These are phyloP conservation scores for Ptilodon capucinus DNA, from an alignment of 2,888 invertebrate species.

Conservation along the genomic window DNA sequence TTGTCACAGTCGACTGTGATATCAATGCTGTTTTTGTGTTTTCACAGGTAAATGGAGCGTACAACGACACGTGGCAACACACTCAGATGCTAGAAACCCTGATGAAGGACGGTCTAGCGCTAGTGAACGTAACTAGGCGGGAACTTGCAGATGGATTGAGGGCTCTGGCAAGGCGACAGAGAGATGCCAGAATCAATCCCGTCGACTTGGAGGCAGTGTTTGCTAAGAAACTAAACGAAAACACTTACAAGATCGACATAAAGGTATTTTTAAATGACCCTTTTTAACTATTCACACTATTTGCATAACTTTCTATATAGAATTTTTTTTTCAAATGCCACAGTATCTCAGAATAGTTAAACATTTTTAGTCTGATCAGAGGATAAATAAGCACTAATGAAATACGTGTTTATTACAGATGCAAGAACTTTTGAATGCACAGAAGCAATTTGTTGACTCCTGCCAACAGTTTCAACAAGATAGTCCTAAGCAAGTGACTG, in stretches of 20 bases:
- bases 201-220: conserved; percentile 66
- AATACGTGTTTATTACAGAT: conserved; percentile 67
- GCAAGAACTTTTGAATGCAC: conserved; percentile 83
- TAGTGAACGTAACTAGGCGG: conserved; percentile 78
- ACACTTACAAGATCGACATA: conserved; percentile 65
- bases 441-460: conserved; percentile 85
- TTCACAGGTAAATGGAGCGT: conserved; percentile 83
- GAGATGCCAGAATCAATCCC: conserved; percentile 61
- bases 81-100: conserved; percentile 71
- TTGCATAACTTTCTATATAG: too few species aligned
- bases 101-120: conserved; percentile 75
- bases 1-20: too few species aligned
- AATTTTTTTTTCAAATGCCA: background rate
- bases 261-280: conserved; percentile 56
- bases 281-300: too few species aligned
- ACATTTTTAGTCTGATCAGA: too few species aligned
- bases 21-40: background rate
- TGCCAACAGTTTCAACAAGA: conserved; percentile 86
- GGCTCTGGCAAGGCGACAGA: conserved; percentile 64
- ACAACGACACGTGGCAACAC: conserved; percentile 84
- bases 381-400: too few species aligned
- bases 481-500: conserved; percentile 84
- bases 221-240: conserved; percentile 62
- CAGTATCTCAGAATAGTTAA: background rate
- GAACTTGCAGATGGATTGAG: conserved; percentile 80